phyloP scores from a whole-genome alignment of 1,140 invertebrate genomes.

The Helicoverpa armigera region DNA sequence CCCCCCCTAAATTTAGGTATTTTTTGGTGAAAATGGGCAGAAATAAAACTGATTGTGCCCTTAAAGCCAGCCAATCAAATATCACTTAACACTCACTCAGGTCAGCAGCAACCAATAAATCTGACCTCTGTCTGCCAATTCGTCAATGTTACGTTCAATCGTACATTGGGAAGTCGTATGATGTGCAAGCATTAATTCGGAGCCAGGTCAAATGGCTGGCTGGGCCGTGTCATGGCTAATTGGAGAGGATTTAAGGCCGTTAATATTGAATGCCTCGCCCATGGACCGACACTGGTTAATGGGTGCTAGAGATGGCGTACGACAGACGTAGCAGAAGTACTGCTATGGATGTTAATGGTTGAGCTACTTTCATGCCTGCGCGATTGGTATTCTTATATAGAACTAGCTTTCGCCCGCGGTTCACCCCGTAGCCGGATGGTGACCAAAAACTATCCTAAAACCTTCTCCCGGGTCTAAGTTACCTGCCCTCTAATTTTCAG shows the following conservation, averaged over 20 bases:
- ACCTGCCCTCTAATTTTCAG: too few relatives aligned
- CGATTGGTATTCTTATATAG: too few relatives aligned
- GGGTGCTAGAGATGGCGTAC: not conserved
- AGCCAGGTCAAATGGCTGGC: conserved; percentile 35
- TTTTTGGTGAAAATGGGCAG: too few relatives aligned
- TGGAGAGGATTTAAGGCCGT: conserved; percentile 40
- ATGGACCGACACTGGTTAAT: conserved; percentile 38
- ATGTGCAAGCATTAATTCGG: conserved; percentile 19
- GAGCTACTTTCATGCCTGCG: too few relatives aligned
- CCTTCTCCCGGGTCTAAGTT: too few relatives aligned
- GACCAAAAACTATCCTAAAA: too few relatives aligned
- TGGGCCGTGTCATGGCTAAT: conserved; percentile 25
- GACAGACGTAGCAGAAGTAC: conserved; percentile 3
- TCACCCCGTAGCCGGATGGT: too few relatives aligned
- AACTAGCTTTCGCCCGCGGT: too few relatives aligned
- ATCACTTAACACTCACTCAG: not conserved
- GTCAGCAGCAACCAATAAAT: not conserved
- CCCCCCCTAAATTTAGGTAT: too few relatives aligned
- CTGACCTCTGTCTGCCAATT: not conserved
- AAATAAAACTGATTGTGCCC: too few relatives aligned
- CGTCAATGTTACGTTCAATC: conserved; percentile 3
- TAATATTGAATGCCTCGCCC: conserved; percentile 41
- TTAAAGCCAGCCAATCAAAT: not conserved
- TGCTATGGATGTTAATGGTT: too few relatives aligned
- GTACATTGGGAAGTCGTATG: conserved; percentile 7